Base-by-base conservation (phyloP, 2,113 vertebrate genomes). In the Lynx canadensis region DNA sequence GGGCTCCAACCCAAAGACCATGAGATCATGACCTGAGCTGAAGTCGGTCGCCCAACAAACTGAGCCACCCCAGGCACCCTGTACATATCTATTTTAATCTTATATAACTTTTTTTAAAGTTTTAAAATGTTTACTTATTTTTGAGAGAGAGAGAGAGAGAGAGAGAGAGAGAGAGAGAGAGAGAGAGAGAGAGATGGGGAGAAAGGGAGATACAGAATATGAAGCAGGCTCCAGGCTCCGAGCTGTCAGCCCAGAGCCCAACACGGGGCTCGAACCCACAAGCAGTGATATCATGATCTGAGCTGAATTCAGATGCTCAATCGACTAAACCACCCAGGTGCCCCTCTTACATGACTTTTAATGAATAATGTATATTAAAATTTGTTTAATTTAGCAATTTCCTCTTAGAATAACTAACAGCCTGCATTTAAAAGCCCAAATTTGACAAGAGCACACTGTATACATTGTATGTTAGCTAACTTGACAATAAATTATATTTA, bases 361-460 rank as follows among this genome's bases (percentile, higher is more conserved):
- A n/a, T 80, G 66, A 63, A 65, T 25, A 73, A 80, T 12, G 38
- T 16, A 29, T 52, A 60, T 52, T 63, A 48, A n/a, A 36, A n/a
- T 12, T 31, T 89, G 95, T 85, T 92, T 85, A 91, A 31, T 73
- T 89, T 85, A 86, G 33, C 38, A 79, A 7, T 92, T 98, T 98
- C 81, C 29, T 95, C 81, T 81, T 94, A 21, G 23, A 97, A 94
- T 97, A 45, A 87, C 3, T 45, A 45, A 95, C 0, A 96, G 23
- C 4, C 84, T 7, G 18, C 57, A 76, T 13, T 88, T 74, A 87
- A 68, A 66, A 82, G 45, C 48, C 78, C 71, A 52, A 57, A 48
- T 68, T 85, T 92, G 92, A 33, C 57, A 60, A 60, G 57, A 60
- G 57, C 57, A 60, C 57, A 23, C 57, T 60, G 21, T 60, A 60